Conservation (phyloP, 2,797 vertebrate genomes). For the Crotalus adamanteus region DNA sequence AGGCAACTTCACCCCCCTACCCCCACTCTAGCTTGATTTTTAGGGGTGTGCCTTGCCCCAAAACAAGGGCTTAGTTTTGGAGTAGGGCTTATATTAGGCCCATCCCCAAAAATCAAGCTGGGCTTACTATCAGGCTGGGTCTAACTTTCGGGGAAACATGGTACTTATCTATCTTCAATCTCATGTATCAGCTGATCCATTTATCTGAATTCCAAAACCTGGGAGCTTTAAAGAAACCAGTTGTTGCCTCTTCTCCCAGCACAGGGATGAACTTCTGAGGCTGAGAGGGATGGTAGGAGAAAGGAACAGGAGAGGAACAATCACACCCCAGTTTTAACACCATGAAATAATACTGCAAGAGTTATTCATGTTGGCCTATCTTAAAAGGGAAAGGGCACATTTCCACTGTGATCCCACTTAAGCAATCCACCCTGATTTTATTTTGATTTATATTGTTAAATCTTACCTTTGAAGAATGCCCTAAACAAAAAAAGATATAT, state of each 20-base stretch:
- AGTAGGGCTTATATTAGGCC: too few relatives aligned
- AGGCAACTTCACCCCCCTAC: too few relatives aligned
- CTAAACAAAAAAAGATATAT: slow-evolving; percentile 43
- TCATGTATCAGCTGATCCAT: not conserved
- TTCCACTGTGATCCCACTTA: not conserved
- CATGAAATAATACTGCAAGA: not conserved
- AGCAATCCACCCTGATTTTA: not conserved
- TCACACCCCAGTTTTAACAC: not conserved
- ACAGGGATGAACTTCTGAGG: not conserved
- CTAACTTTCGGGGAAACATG: too few relatives aligned
- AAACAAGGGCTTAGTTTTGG: too few relatives aligned
- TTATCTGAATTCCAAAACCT: not conserved
- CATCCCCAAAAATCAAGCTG: too few relatives aligned
- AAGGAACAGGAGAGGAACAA: not conserved
- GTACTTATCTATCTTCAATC: not conserved
- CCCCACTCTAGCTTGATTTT: too few relatives aligned
- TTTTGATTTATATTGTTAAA: slow-evolving; percentile 2
- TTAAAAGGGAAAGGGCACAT: not conserved
- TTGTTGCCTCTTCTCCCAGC: not conserved
- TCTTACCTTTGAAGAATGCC: slow-evolving; percentile 19
- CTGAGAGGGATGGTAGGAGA: not conserved
- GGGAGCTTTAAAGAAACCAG: not conserved
- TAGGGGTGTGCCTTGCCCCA: too few relatives aligned
- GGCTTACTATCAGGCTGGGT: too few relatives aligned
- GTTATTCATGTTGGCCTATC: not conserved